Conservation (phyloP, 2,797 vertebrate genomes). For the Enteromius fasciolatus region DNA sequence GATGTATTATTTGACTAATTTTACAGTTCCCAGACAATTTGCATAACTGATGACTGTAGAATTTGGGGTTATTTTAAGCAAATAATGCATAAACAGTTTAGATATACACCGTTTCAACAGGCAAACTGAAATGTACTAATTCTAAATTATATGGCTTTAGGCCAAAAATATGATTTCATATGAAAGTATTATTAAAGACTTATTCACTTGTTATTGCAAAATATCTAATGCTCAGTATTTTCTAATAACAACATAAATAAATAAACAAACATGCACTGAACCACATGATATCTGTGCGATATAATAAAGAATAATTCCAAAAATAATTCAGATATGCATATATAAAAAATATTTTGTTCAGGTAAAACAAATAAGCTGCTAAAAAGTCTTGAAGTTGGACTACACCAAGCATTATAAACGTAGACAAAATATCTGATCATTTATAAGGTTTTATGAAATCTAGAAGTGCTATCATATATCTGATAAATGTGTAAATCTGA, state of each 20-base stretch:
- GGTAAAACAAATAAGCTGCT: not conserved
- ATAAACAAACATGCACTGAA: not conserved
- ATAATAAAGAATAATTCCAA: too few relatives aligned
- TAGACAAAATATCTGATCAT: not conserved
- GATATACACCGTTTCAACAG: not conserved
- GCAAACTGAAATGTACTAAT: not conserved
- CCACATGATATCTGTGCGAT: not conserved
- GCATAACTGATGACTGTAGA: not conserved
- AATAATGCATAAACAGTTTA: not conserved
- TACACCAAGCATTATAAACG: not conserved
- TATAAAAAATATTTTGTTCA: not conserved
- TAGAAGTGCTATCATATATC: not conserved
- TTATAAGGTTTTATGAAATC: not conserved
- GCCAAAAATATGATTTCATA: not conserved
- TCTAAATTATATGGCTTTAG: not conserved
- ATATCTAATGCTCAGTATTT: not conserved
- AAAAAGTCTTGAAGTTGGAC: not conserved
- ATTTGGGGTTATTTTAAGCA: not conserved
- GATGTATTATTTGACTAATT: not conserved
- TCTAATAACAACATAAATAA: not conserved
- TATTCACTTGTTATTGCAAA: not conserved
- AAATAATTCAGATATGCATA: not conserved
- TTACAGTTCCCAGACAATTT: not conserved
- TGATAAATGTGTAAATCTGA: too few relatives aligned
- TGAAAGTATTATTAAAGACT: not conserved